A percentile compares a stretch with the other conserved stretches of the same genome.
Evolutionary conservation across 2,797 vertebrate genomes (phyloP).

Genomic region (Squalus acanthias): DNA sequence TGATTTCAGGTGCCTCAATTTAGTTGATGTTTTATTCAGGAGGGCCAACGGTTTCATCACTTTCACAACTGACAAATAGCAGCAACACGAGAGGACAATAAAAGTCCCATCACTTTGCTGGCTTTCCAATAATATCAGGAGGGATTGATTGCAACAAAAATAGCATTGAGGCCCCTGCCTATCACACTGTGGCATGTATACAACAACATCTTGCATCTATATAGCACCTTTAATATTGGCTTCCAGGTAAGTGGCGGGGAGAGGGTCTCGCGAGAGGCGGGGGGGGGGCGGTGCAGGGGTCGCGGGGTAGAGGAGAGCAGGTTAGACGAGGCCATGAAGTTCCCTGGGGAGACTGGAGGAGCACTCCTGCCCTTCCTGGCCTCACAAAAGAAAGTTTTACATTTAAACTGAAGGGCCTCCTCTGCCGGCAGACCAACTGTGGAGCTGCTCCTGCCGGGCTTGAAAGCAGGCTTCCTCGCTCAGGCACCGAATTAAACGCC

Average conservation of each 20-base stretch:
- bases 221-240: background rate
- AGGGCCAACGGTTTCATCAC: too few species aligned
- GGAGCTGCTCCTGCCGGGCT: background rate
- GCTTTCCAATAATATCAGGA: too few species aligned
- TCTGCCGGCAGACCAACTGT: background rate
- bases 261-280: too few species aligned
- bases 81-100: too few species aligned
- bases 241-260: background rate
- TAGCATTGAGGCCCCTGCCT: too few species aligned
- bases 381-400: background rate
- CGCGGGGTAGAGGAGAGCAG: background rate
- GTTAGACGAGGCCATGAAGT: too few species aligned
- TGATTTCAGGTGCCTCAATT: too few species aligned
- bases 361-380: background rate
- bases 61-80: too few species aligned
- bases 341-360: background rate
- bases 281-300: too few species aligned
- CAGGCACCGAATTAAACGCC: background rate
- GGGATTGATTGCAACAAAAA: too few species aligned
- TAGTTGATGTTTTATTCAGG: too few species aligned
- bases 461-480: background rate
- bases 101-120: too few species aligned
- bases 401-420: background rate
- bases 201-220: background rate
- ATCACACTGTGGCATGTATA: background rate